Evolutionary conservation across 2,113 vertebrate species (phyloP).

Genomic region (Paratilapia polleni): DNA sequence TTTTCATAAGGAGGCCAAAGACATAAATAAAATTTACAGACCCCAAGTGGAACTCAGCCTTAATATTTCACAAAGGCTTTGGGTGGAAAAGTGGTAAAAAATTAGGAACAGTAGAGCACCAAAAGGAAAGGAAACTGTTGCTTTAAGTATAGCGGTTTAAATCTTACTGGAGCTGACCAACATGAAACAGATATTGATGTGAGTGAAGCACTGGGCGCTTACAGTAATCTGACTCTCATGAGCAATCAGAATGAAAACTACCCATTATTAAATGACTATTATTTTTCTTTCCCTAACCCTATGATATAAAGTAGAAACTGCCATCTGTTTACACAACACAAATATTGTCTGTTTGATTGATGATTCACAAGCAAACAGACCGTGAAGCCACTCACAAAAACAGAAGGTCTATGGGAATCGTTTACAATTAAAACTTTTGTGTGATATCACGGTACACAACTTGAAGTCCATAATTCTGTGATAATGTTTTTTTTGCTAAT

Average conservation of each 20-base stretch:
- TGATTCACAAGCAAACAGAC: neutral
- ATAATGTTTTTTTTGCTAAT: neutral
- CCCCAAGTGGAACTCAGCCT: neutral
- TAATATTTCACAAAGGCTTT: neutral
- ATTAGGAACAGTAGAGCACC: neutral
- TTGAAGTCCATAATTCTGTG: neutral
- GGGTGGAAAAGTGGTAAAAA: neutral
- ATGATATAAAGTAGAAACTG: neutral
- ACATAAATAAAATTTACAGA: neutral
- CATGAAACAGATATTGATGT: constrained; percentile 3
- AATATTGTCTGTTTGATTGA: constrained; percentile 8
- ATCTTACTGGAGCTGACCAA: neutral
- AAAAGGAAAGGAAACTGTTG: neutral
- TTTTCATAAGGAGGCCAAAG: neutral
- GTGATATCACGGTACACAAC: neutral
- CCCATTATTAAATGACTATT: neutral
- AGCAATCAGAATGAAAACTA: neutral
- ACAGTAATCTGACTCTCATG: constrained; percentile 1
- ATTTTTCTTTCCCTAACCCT: constrained; percentile 1
- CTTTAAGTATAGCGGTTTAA: neutral
- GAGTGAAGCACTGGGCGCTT: neutral
- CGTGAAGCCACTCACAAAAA: neutral
- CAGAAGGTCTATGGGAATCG: neutral
- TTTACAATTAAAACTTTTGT: neutral
- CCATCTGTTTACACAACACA: neutral